A percentile compares a stretch with the other conserved stretches of the same genome.
phyloP scores from a whole-genome alignment of 2,888 invertebrate genomes.

The Platycnemis pennipes region DNA sequence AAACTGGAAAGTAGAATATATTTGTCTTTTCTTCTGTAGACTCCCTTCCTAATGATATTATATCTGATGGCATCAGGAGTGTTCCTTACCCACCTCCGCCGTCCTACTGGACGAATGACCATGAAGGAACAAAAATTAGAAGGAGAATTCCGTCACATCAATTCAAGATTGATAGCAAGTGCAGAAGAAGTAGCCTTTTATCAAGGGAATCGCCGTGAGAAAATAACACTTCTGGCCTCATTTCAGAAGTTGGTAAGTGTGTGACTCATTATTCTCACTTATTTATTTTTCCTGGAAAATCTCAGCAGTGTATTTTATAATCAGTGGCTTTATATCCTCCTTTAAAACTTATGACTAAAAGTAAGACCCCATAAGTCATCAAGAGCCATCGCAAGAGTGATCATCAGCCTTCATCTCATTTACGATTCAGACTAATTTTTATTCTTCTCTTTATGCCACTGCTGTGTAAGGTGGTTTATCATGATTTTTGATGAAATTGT shows the following conservation, averaged over 20 bases:
- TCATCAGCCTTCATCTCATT: too few relatives aligned
- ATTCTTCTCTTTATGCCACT: too few relatives aligned
- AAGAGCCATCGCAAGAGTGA: too few relatives aligned
- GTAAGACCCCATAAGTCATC: too few relatives aligned
- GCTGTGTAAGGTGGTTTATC: too few relatives aligned
- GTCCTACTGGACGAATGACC: conserved; percentile 94
- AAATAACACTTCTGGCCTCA: conserved; percentile 91
- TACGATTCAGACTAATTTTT: too few relatives aligned
- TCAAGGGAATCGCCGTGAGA: conserved; percentile 87
- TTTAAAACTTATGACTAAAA: too few relatives aligned
- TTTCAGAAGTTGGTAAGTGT: conserved; percentile 88
- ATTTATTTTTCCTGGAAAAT: too few relatives aligned
- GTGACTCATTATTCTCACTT: too few relatives aligned
- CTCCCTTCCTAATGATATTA: conserved; percentile 92
- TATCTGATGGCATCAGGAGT: conserved; percentile 94
- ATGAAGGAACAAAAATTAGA: conserved; percentile 98
- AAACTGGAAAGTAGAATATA: background rate
- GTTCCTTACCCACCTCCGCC: conserved; percentile 91
- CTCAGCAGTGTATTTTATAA: too few relatives aligned
- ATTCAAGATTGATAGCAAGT: conserved; percentile 97
- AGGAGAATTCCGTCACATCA: conserved; percentile 98
- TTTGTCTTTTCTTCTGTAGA: conserved; percentile 81
- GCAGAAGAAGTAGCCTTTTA: conserved; percentile 94
- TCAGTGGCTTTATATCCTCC: too few relatives aligned
- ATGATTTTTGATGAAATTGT: too few relatives aligned